Base-by-base conservation (phyloP, 2,888 invertebrate genomes). In the Pseudoips prasinana region DNA sequence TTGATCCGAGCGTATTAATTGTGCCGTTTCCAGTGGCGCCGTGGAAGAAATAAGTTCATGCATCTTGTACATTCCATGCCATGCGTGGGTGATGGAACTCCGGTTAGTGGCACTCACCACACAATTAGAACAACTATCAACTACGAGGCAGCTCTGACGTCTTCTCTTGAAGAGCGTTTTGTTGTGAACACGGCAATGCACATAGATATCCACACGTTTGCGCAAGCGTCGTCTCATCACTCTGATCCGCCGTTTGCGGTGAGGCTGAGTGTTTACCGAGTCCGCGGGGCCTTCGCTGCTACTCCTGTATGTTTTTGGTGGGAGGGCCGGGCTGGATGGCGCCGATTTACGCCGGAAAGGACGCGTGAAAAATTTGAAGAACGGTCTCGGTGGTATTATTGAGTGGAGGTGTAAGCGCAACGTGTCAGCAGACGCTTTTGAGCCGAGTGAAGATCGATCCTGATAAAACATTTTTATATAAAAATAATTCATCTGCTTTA, bases 311-410 rank as follows among this genome's bases (percentile, higher is more conserved):
- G 81, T 82, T 64, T 91, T 89, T 26, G 91, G 90, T 2, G 92
- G 91, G 32, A 91, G 82, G 24, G 92, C 90, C 1, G 92, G 92
- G 48, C 92, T 92, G 39, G 91, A 90, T 3, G 92, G 92, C 11
- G 90, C 92, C 20, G 92, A 92, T 78, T 92, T 92, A 77, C 93
- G 91, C 47, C 92, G 87, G 74, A 93, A 93, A 22, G 93, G 93
- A 60, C 92, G 90, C 49, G 91, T 88, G 57, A 93, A 89, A 65
- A 93, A 82, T 74, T 90, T 91, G 73, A 92, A 92, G 79, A 93
- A 89, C 55, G 90, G 90, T 73, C 84, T 78, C 67, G 90, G 89
- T 25, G 90, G 90, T 53, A 89, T 77, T 62, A 89, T 87, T 30
- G 89, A 89, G 61, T 90, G 91, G 43, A 91, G 90, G 47, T 88